Percentiles rank a stretch among this genome's conserved stretches.
Evolutionary conservation across 2,888 invertebrate genomes (phyloP).

Genomic region (Ephialtes manifestator): DNA sequence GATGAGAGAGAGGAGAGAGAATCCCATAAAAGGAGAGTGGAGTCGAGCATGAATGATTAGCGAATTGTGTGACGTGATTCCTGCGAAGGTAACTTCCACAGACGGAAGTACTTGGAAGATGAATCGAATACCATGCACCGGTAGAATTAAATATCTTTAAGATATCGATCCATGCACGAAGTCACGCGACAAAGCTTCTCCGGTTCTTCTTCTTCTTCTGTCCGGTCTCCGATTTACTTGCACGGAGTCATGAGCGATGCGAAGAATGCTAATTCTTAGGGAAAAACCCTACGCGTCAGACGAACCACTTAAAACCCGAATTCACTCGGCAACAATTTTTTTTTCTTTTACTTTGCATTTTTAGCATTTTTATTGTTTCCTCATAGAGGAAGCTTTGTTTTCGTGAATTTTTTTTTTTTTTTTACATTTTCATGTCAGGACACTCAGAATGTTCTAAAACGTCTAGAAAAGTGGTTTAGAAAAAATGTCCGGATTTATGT

Average conservation of each 20-base stretch:
- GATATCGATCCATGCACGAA: background rate
- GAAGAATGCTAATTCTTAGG: slow-evolving; percentile 30
- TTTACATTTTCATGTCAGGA: background rate
- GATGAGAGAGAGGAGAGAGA: background rate
- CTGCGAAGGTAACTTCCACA: slow-evolving; percentile 1
- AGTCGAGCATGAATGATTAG: slow-evolving; percentile 1
- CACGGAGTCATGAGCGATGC: background rate
- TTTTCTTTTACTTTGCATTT: background rate
- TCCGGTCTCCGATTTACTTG: slow-evolving; percentile 5
- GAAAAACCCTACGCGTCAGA: slow-evolving; percentile 18
- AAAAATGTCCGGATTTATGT: too few species aligned
- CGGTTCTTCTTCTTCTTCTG: background rate
- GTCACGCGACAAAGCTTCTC: background rate
- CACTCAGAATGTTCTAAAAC: too few species aligned
- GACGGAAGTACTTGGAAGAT: slow-evolving; percentile 2
- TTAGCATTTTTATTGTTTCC: background rate
- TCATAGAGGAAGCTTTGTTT: too few species aligned
- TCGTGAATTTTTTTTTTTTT: too few species aligned
- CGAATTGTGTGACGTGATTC: background rate
- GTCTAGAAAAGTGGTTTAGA: too few species aligned
- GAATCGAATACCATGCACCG: background rate
- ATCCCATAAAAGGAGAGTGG: background rate
- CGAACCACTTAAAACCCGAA: background rate
- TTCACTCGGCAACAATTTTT: background rate
- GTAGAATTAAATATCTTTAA: background rate